Conservation (phyloP, 2,888 invertebrate genomes). For the Ormyrus thymus region DNA sequence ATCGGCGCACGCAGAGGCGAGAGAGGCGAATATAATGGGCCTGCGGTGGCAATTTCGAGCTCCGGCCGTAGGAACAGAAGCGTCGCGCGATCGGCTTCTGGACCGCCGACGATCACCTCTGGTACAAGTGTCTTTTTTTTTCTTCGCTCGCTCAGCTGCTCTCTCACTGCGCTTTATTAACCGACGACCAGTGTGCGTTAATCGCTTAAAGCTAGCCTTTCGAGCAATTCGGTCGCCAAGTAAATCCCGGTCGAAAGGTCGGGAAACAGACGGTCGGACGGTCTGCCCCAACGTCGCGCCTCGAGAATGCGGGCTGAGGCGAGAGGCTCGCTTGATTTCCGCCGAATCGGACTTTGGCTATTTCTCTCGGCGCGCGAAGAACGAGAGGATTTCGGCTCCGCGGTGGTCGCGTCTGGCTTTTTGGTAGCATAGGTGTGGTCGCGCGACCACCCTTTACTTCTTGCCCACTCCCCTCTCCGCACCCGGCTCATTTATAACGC, state of each 20-base stretch:
- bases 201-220: too few species aligned
- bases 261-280: too few species aligned
- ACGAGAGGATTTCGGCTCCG: constrained; percentile 54
- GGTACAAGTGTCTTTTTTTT: constrained; percentile 51
- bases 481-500: constrained; percentile 71
- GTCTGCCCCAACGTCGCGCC: too few species aligned
- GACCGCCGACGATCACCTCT: constrained; percentile 66
- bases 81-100: constrained; percentile 50
- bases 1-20: constrained; percentile 22
- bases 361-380: neutral
- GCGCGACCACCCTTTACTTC: constrained; percentile 47
- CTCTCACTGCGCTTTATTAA: too few species aligned
- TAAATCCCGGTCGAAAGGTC: too few species aligned
- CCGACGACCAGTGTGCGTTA: too few species aligned
- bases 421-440: too few species aligned
- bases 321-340: too few species aligned
- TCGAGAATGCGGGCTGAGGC: too few species aligned
- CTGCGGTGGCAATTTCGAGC: constrained; percentile 67
- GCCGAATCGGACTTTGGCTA: too few species aligned
- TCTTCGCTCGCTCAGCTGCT: too few species aligned
- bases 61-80: constrained; percentile 55
- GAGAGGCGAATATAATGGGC: constrained; percentile 66
- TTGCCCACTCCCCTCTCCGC: constrained; percentile 52
- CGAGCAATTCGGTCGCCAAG: too few species aligned
- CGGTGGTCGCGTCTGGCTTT: constrained; percentile 62